Evolutionary conservation across 2,113 vertebrate genomes (phyloP), one percentile per base, ranked within the genome.

Genomic region (Motacilla tschutschensis): DNA sequence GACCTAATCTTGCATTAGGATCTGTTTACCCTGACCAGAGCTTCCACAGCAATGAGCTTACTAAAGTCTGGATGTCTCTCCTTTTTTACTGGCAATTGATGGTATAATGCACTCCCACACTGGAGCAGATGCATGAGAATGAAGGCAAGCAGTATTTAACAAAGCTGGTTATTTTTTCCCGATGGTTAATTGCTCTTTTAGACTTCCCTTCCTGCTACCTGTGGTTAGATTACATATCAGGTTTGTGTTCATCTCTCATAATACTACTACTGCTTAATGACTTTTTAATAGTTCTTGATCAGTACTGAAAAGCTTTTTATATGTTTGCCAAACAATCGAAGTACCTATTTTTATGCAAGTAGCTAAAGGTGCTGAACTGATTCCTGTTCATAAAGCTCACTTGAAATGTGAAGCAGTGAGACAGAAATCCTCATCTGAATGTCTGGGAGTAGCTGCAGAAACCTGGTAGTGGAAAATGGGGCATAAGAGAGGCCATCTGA

Each of bases 101-200:
- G 75, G 40, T 7, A 6, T 10, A 36, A 41, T 28, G 22, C 0
- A 4, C 16, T 74, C 26, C 26, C 25, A 31, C 53, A 14, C n/a
- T 51, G 8, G 1, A 41, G 36, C 41, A 79, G 60, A 19, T 65
- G 36, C 29, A 35, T 0, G 4, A 84, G 74, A 41, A 48, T 62
- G 77, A 83, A 83, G 73, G 36, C 76, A 83, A 81, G 73, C n/a
- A 36, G 70, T 20, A 33, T 70, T 69, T 51, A 71, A 81, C 59
- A 76, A 84, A 94, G 78, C 64, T 89, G 74, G 69, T 81, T 85
- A 79, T 59, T 77, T 84, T 90, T 57, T 80, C 91, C 62, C 36
- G 58, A 57, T 25, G 64, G 44, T 38, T 77, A 41, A 59, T 44
- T 82, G 40, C 70, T 81, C 63, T 58, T 92, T 91, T 50, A 76